phyloP scores from a whole-genome alignment of 2,113 vertebrate genomes.

The Sarotherodon lohbergeri region DNA sequence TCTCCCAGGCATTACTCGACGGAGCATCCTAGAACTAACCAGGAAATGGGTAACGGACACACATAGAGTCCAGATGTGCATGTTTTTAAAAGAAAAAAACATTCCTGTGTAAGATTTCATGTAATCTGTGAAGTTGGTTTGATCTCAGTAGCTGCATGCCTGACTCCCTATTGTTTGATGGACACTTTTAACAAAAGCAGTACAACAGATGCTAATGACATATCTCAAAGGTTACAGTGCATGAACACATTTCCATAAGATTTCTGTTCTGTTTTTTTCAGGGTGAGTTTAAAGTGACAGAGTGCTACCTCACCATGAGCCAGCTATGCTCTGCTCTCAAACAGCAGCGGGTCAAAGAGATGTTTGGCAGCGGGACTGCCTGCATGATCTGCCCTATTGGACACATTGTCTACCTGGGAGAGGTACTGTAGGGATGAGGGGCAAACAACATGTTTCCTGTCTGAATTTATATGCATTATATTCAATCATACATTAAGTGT shows the following conservation, averaged over 20 bases:
- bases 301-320: constrained; percentile 84
- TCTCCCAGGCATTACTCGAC: constrained; percentile 84
- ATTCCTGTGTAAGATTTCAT: too few relatives aligned
- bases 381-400: constrained; percentile 83
- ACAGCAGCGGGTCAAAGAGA: constrained; percentile 79
- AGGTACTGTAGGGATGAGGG: constrained; percentile 69
- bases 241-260: neutral
- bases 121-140: neutral
- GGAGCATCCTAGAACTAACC: constrained; percentile 83
- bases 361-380: constrained; percentile 91
- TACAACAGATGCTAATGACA: neutral
- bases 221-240: neutral
- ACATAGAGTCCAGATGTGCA: neutral
- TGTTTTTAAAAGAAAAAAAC: neutral
- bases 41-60: constrained; percentile 70
- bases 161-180: neutral
- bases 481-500: neutral
- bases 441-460: neutral
- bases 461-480: neutral
- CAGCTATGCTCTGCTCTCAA: constrained; percentile 75
- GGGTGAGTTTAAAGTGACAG: constrained; percentile 84
- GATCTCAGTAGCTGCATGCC: neutral
- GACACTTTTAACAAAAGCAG: neutral
- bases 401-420: constrained; percentile 77
- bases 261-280: constrained; percentile 21